Base-by-base conservation (phyloP, 1,140 invertebrate genomes). In the Drosophila bifasciata region DNA sequence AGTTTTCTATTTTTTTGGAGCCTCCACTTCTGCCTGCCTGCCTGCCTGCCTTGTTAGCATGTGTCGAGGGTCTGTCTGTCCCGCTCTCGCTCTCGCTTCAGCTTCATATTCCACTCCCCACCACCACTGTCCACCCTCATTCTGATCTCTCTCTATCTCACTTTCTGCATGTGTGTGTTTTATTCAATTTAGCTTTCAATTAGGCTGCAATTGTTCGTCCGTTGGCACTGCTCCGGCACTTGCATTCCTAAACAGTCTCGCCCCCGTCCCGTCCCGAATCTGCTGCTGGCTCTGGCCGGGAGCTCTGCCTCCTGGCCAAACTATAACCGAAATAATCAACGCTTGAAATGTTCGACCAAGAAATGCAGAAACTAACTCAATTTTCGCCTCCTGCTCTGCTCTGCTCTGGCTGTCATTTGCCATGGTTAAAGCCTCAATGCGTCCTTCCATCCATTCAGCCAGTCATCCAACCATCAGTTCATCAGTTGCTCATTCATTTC, bases 131-230 rank as follows among this genome's bases (percentile, higher is more conserved):
- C 23, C 1, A 25, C 23, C 5, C 0, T 5, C 23, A 25, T 7
- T 7, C 23, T 25, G 23, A 11, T 32, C 7, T 55, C 6, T 49
- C 41, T 53, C 25, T 51, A 13, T 19, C 25, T 25, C 28, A 40
- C n/a, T 44, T 9, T 39, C 28, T 58, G 44, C 69, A 58, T 68
- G 44, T 63, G 46, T 63, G 62, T 70, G 66, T 84, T 86, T 88
- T 88, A 88, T 88, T 88, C 78, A 88, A 88, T 88, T 88, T 88
- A 88, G 83, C 83, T 88, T 88, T 88, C 83, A 88, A 88, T 88
- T 88, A 88, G 83, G 75, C 83, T 88, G 79, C 83, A 88, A 88
- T 88, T 88, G 83, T 88, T 88, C 83, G 83, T 71, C 80, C 84
- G 75, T 74, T 57, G 70, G 57, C 70, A 58, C 57, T 49, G 63